Conservation (phyloP, 1,140 invertebrate genomes). For the Physella acuta region DNA sequence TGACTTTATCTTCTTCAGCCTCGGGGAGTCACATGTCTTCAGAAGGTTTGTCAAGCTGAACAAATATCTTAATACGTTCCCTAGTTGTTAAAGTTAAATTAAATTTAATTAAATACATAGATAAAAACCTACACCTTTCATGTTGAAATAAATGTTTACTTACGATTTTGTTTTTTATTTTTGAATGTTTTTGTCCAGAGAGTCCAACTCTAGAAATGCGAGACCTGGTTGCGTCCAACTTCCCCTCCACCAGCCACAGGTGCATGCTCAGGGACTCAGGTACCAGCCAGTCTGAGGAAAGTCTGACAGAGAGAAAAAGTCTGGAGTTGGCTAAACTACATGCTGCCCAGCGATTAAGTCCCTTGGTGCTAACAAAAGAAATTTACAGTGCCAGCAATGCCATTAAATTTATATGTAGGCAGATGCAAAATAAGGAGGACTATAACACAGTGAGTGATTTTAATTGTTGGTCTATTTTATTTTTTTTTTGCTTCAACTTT, state of each 20-base stretch:
- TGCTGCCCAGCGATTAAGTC: not conserved
- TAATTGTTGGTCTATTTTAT: too few species aligned
- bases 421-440: slow-evolving; percentile 51
- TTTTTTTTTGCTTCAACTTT: too few species aligned
- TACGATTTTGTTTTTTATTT: too few species aligned
- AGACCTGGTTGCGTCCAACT: not conserved
- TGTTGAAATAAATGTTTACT: too few species aligned
- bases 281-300: slow-evolving; percentile 12
- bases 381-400: slow-evolving; percentile 59
- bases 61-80: too few species aligned
- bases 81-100: too few species aligned
- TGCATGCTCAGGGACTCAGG: slow-evolving; percentile 67
- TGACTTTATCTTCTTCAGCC: slow-evolving; percentile 11
- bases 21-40: slow-evolving; percentile 11
- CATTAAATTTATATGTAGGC: slow-evolving; percentile 61
- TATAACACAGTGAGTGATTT: slow-evolving; percentile 49
- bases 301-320: not conserved
- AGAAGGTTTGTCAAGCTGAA: too few species aligned
- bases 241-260: not conserved
- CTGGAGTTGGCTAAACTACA: not conserved
- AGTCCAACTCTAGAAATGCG: slow-evolving; percentile 17
- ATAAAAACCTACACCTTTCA: too few species aligned
- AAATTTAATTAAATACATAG: too few species aligned
- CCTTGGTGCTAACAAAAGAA: slow-evolving; percentile 38
- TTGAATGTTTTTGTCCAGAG: too few species aligned